These are phyloP conservation scores for Herpetotheres cachinnans DNA, from an alignment of 2,113 vertebrate genomes.

Conservation along the genomic window DNA sequence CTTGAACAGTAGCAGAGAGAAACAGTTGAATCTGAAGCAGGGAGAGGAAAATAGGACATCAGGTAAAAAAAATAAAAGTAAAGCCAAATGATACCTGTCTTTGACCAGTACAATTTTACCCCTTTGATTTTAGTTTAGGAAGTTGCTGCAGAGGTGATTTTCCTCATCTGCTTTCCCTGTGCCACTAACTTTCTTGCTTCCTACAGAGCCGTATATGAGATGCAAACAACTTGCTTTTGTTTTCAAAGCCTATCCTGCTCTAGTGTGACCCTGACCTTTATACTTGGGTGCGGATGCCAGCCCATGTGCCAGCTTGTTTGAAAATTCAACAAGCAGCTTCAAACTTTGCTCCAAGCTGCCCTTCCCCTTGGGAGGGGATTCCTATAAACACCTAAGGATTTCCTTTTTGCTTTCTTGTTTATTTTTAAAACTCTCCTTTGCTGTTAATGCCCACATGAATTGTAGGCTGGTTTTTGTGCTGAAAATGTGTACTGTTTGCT, in stretches of 20 bases:
- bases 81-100: background rate
- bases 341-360: background rate
- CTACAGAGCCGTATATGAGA: background rate
- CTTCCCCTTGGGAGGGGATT: background rate
- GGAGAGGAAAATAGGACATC: slow-evolving; percentile 86
- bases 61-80: slow-evolving; percentile 72
- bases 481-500: background rate
- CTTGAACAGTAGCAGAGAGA: slow-evolving; percentile 89
- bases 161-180: background rate
- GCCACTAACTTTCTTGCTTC: background rate
- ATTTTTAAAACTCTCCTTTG: background rate
- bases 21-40: slow-evolving; percentile 86
- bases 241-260: background rate
- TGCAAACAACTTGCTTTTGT: background rate
- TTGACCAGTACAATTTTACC: background rate
- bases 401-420: background rate
- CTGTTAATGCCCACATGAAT: background rate
- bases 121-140: background rate
- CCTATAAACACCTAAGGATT: background rate
- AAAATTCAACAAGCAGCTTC: background rate
- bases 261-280: background rate
- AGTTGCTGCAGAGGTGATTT: background rate
- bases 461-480: background rate
- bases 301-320: background rate
- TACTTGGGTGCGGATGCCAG: background rate